Base-by-base conservation (phyloP, 2,113 vertebrate genomes). In the Muntiacus muntjak region DNA sequence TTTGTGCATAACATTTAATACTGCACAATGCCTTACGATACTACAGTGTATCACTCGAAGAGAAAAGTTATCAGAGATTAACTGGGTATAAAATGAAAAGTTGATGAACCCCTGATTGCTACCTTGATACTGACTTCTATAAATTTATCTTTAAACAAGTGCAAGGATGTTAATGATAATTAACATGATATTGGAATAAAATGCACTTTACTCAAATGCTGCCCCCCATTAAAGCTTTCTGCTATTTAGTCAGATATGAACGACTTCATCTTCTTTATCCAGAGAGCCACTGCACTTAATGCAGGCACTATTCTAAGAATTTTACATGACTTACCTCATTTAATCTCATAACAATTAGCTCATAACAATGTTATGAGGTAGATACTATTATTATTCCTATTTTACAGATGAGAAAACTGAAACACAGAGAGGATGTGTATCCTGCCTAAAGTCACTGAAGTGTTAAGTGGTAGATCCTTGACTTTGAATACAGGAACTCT, bases 1-100 rank as follows among this genome's bases (percentile, higher is more conserved):
- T 98, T 98, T 99, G 98, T 98, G 98, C 98, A 98, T 98, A 98
- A 98, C 97, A 97, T 98, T 98, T 98, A 98, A 98, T 98, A 97
- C 95, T 88, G 95, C 96, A 94, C 94, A 92, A 55, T 43, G 96
- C 79, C 78, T 87, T 40, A 6, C 2, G 16, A 55, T 92, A 62
- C 94, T 98, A 50, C 91, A 89, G 64, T 88, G 19, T 97, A 97
- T 97, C 97, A 94, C 96, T 97, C 15, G 76, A 94, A 96, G 97
- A 97, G 96, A 97, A 98, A 98, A 98, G 95, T 99, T 98, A 98
- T 95, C 97, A 94, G 97, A 96, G 97, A 97, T 98, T 98, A 98
- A 98, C 98, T 97, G 94, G 89, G 97, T 98, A 96, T 93, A 98
- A 98, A 98, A 98, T 98, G 97, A 96, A 98, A 98, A 98, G 96